Evolutionary conservation across 2,888 invertebrate species (phyloP).

Genomic region (Xylota segnis): DNA sequence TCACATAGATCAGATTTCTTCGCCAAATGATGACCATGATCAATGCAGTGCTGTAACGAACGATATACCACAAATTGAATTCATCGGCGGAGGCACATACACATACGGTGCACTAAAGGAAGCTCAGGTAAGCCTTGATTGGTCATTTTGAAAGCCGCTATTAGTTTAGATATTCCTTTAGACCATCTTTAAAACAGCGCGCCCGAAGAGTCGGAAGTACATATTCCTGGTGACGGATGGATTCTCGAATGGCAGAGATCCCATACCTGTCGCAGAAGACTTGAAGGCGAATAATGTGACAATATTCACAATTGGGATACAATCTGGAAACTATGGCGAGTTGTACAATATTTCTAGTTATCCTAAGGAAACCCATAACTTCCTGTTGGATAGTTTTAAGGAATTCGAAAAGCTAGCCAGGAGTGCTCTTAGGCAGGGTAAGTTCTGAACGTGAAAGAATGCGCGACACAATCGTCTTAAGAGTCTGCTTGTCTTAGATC

Average conservation of each 20-base stretch:
- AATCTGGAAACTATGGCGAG: slow-evolving; percentile 88
- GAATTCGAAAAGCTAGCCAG: slow-evolving; percentile 89
- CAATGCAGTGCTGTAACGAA: slow-evolving; percentile 88
- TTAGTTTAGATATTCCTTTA: slow-evolving; percentile 78
- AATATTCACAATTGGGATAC: slow-evolving; percentile 86
- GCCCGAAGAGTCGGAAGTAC: slow-evolving; percentile 86
- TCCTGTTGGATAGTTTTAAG: slow-evolving; percentile 88
- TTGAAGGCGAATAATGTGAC: slow-evolving; percentile 85
- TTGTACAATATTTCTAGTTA: slow-evolving; percentile 87
- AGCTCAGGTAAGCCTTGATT: slow-evolving; percentile 85
- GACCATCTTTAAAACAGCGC: slow-evolving; percentile 85
- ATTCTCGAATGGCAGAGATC: slow-evolving; percentile 89
- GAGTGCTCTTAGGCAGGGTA: slow-evolving; percentile 88
- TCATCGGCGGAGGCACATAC: slow-evolving; percentile 89
- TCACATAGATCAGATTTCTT: slow-evolving; percentile 87
- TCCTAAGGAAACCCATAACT: slow-evolving; percentile 88
- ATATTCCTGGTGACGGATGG: slow-evolving; percentile 90
- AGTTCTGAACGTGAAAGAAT: slow-evolving; percentile 63
- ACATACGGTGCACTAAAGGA: slow-evolving; percentile 89
- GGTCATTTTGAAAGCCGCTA: background rate
- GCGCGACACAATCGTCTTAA: background rate
- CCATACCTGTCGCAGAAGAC: slow-evolving; percentile 86
- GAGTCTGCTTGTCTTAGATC: slow-evolving; percentile 84
- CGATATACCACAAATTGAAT: slow-evolving; percentile 87
- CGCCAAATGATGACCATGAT: slow-evolving; percentile 85